Evolutionary conservation across 2,113 vertebrate species (phyloP).

Genomic region (Salvelinus namaycush): DNA sequence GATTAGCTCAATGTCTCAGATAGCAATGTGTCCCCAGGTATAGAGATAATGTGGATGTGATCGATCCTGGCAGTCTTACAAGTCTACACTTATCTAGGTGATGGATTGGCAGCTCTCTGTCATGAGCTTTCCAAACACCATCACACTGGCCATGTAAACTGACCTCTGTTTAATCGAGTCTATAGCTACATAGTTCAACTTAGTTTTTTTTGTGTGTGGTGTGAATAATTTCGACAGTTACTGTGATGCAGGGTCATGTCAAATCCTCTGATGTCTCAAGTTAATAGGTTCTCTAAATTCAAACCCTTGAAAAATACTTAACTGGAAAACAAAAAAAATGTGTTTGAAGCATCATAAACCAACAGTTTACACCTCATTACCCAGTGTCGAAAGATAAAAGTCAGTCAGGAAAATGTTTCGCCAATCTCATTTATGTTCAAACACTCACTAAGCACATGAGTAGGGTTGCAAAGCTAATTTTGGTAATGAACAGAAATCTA

Average conservation of each 20-base stretch:
- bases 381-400: neutral
- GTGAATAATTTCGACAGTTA: neutral
- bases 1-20: neutral
- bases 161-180: neutral
- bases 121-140: neutral
- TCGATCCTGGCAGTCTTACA: neutral
- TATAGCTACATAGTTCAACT: too few species aligned
- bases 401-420: neutral
- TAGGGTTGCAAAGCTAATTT: too few species aligned
- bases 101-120: neutral
- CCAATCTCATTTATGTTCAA: neutral
- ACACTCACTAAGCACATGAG: neutral
- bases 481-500: too few species aligned
- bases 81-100: neutral
- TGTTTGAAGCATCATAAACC: neutral
- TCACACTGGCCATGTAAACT: neutral
- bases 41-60: neutral
- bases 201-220: neutral
- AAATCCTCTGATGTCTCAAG: neutral
- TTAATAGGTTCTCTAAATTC: neutral
- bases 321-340: neutral
- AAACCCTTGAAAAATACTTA: neutral
- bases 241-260: neutral
- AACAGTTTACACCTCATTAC: neutral
- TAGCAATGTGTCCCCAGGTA: neutral